phyloP scores from a whole-genome alignment of 2,888 invertebrate genomes.

The Steinernema carpocapsae region DNA sequence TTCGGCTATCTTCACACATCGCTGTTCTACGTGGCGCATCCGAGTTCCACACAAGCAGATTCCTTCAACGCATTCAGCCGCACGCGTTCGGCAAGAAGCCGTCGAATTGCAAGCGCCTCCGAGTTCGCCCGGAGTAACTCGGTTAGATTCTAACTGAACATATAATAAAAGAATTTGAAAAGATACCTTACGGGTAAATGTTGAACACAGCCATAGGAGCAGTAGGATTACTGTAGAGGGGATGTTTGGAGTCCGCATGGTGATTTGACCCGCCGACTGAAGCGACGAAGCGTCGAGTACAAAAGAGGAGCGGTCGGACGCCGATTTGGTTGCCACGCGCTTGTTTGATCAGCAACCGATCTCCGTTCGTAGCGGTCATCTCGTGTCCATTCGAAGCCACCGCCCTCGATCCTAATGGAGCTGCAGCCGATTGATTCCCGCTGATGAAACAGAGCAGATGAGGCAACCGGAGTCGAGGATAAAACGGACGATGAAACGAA shows the following conservation, averaged over 20 bases:
- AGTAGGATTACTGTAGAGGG: slow-evolving; percentile 3
- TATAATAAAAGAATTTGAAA: no score
- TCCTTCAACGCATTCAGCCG: not conserved
- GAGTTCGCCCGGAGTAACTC: not conserved
- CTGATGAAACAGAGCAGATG: not conserved
- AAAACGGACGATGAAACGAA: no score
- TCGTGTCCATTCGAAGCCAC: not conserved
- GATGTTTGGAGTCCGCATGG: not conserved
- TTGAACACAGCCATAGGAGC: not conserved
- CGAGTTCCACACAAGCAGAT: slow-evolving; percentile 13
- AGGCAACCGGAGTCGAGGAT: no score
- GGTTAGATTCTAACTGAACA: not conserved
- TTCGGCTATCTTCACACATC: slow-evolving; percentile 1
- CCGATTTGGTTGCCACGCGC: not conserved
- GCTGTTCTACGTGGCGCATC: not conserved
- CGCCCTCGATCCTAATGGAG: not conserved
- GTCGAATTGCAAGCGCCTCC: slow-evolving; percentile 13
- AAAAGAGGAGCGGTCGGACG: slow-evolving; percentile 10
- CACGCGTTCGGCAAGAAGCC: not conserved
- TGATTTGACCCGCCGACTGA: not conserved
- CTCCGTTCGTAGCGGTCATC: slow-evolving; percentile 17
- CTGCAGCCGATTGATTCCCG: not conserved
- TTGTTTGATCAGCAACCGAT: slow-evolving; percentile 33
- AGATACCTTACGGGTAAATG: no score
- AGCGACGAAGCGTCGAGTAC: no score